Evolutionary conservation across 2,113 vertebrate species (phyloP).

Genomic region (Hiodon tergisus): DNA sequence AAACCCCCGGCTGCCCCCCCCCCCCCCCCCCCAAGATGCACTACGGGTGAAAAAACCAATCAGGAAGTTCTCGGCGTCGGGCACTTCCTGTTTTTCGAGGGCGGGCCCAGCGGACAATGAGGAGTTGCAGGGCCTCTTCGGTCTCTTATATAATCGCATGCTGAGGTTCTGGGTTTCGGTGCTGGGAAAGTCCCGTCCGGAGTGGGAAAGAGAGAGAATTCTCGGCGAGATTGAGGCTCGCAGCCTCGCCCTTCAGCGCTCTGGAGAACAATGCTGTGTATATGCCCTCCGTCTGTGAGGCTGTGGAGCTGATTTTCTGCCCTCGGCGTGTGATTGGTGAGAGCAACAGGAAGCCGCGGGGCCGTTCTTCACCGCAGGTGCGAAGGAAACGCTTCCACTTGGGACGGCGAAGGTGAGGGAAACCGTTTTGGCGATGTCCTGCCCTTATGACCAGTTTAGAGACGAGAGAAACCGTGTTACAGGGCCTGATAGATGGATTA

Average conservation of each 20-base stretch:
- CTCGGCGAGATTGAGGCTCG: neutral
- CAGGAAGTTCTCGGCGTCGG: constrained; percentile 66
- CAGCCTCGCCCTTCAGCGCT: neutral
- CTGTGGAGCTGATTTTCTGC: neutral
- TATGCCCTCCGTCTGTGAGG: neutral
- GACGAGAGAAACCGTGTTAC: neutral
- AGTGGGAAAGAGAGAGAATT: neutral
- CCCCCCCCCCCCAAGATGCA: constrained; percentile 23
- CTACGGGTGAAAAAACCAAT: constrained; percentile 47
- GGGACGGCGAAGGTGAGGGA: neutral
- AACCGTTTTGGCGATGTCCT: too few relatives aligned
- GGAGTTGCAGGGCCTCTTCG: constrained; percentile 27
- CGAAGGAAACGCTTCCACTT: neutral
- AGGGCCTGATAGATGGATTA: neutral
- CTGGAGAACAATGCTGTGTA: neutral
- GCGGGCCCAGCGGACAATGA: constrained; percentile 45
- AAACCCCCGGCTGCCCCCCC: too few relatives aligned
- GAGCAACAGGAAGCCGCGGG: neutral
- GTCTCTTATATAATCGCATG: neutral
- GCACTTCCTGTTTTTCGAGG: constrained; percentile 63
- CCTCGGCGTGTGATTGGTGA: neutral
- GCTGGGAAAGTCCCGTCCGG: neutral
- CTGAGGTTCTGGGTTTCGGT: neutral
- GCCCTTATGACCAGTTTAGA: neutral
- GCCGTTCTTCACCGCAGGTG: neutral